Conservation (phyloP, 2,797 vertebrate genomes). For the Nannoperca obscura region DNA sequence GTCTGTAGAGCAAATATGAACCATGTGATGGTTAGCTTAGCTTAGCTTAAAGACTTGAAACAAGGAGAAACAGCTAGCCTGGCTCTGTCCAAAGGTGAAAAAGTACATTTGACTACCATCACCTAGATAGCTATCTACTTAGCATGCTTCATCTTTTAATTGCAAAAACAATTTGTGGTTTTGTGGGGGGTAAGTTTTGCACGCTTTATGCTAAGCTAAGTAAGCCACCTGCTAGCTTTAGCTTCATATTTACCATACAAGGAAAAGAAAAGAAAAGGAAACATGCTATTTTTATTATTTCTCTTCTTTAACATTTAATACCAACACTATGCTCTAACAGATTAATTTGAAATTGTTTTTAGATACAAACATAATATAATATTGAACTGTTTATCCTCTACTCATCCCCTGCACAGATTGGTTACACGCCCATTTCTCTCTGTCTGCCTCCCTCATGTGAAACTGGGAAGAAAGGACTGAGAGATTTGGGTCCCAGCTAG, state of each 20-base stretch:
- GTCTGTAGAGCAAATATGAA: not conserved
- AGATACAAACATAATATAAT: not conserved
- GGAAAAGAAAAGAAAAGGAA: no score
- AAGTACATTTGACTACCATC: not conserved
- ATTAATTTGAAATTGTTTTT: not conserved
- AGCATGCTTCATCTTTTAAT: not conserved
- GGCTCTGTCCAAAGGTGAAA: not conserved
- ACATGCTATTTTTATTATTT: no score
- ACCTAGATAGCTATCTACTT: not conserved
- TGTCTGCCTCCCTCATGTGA: not conserved
- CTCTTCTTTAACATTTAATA: no score
- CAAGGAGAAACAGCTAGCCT: not conserved
- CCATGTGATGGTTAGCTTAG: not conserved
- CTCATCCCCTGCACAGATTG: not conserved
- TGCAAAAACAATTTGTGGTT: not conserved
- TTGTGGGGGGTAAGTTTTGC: no score
- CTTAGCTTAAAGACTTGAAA: not conserved
- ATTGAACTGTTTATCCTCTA: no score
- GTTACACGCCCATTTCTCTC: not conserved
- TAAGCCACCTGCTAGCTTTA: not conserved
- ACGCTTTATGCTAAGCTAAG: not conserved
- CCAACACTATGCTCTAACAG: no score
- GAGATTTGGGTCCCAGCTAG: conserved; percentile 17
- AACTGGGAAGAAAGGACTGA: not conserved
- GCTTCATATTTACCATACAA: not conserved